phyloP scores from a whole-genome alignment of 2,797 vertebrate species.

The Cossypha niveicapilla region DNA sequence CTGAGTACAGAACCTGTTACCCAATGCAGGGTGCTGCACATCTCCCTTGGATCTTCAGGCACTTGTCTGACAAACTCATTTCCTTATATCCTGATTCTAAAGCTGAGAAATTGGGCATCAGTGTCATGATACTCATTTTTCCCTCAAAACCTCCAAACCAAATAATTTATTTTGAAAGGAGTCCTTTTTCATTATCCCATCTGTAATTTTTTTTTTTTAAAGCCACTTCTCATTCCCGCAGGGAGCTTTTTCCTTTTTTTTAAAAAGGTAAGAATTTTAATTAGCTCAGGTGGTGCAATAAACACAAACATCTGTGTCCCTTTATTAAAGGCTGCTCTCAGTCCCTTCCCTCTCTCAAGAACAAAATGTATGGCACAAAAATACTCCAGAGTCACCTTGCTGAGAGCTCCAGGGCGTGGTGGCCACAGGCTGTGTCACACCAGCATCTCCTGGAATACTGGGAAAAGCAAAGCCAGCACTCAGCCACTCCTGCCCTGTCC shows the following conservation, averaged over 20 bases:
- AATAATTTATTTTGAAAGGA: neutral
- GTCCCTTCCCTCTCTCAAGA: neutral
- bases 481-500: neutral
- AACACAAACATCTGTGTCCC: slow-evolving; percentile 60
- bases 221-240: slow-evolving; percentile 12
- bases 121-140: accelerated
- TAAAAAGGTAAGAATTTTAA: slow-evolving; percentile 51
- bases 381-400: neutral
- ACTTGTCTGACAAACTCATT: neutral
- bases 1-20: neutral
- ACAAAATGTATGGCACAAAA: neutral
- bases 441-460: neutral
- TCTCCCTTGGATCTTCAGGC: neutral
- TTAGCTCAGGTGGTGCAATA: slow-evolving; percentile 64
- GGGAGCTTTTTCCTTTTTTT: neutral
- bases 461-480: neutral
- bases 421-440: neutral
- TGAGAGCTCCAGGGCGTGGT: neutral
- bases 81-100: neutral
- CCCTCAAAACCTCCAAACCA: neutral
- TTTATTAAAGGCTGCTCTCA: slow-evolving; percentile 41
- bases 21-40: neutral
- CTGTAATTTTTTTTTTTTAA: neutral
- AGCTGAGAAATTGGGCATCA: neutral
- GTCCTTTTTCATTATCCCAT: neutral